Evolutionary conservation across 2,797 vertebrate genomes (phyloP).

Genomic region (Danio choprae): DNA sequence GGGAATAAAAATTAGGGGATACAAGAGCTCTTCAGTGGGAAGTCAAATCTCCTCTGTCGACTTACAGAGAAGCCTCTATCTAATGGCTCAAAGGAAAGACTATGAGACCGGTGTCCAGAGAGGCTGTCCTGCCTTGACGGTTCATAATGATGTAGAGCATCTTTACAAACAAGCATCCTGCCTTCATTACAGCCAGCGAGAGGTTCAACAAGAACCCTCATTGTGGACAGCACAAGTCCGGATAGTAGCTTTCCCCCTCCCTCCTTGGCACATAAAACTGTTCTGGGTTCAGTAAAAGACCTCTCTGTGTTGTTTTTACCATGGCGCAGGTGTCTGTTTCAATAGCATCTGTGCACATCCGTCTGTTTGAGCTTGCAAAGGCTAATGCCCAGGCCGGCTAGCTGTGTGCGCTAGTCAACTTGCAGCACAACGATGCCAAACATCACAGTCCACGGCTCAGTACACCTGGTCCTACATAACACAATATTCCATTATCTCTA

Average conservation of each 20-base stretch:
- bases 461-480: constrained; percentile 54
- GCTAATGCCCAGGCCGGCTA: constrained; percentile 46
- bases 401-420: constrained; percentile 56
- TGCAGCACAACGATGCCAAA: constrained; percentile 73
- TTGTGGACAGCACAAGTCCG: constrained; percentile 50
- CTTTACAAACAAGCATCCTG: constrained; percentile 57
- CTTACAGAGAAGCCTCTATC: constrained; percentile 57
- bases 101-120: constrained; percentile 52
- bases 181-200: constrained; percentile 37
- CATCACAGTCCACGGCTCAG: constrained; percentile 69
- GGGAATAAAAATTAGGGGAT: constrained; percentile 48
- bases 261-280: constrained; percentile 42
- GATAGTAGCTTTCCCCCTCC: constrained; percentile 44
- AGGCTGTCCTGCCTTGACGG: constrained; percentile 32
- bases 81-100: constrained; percentile 47
- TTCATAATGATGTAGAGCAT: constrained; percentile 50
- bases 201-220: constrained; percentile 52
- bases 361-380: constrained; percentile 50
- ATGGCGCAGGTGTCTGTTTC: constrained; percentile 64
- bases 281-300: constrained; percentile 52
- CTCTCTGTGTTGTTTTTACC: constrained; percentile 57
- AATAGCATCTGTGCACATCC: constrained; percentile 58
- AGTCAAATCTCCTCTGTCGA: constrained; percentile 52
- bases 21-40: constrained; percentile 48
- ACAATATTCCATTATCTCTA: constrained; percentile 26